Base-by-base conservation (phyloP, 2,888 invertebrate species). In the Aporophyla nigra region DNA sequence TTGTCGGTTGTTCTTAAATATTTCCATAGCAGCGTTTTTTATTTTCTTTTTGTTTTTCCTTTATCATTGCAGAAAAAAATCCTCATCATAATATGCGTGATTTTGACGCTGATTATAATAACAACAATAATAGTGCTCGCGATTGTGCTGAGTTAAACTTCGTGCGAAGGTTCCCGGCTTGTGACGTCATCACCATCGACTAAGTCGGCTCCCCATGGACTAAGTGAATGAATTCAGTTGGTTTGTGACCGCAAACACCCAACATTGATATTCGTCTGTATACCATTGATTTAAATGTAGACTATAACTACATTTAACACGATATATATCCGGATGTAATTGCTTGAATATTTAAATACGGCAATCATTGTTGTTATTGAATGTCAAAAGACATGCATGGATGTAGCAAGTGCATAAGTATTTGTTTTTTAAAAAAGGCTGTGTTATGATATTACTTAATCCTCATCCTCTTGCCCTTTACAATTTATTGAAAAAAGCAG, bases 71-170 rank as follows among this genome's bases (percentile, higher is more conserved):
- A 98, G 98, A 98, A 98, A 98, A 98, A 98, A 97, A 98, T 98
- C 97, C 97, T 98, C 97, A 98, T 98, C 97, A 97, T 98, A 96
- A 97, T 98, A 97, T 98, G 98, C 98, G 97, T 98, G 97, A 97
- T 97, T 95, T 97, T 98, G 96, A 97, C 97, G 96, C 96, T 98
- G 97, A 97, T 98, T 97, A 97, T 98, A 97, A 97, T 98, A 97
- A 33, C 33, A 33, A 33, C 33, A 33, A 97, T 98, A 97, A 97
- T 98, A 96, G 96, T 98, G 96, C 97, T 98, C 93, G 95, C 97
- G 84, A 90, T 94, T 86, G 85, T 83, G 84, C 92, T 97, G 90
- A 87, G 83, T 79, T 96, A 94, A 92, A 82, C 89, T 74, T 74
- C 89, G 84, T 74, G 87, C 43, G 82, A 80, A 87, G 88, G 88